Percentiles rank a stretch among this genome's conserved stretches.
Evolutionary conservation across 2,113 vertebrate species (phyloP).

Genomic region (Tragulus kanchil): DNA sequence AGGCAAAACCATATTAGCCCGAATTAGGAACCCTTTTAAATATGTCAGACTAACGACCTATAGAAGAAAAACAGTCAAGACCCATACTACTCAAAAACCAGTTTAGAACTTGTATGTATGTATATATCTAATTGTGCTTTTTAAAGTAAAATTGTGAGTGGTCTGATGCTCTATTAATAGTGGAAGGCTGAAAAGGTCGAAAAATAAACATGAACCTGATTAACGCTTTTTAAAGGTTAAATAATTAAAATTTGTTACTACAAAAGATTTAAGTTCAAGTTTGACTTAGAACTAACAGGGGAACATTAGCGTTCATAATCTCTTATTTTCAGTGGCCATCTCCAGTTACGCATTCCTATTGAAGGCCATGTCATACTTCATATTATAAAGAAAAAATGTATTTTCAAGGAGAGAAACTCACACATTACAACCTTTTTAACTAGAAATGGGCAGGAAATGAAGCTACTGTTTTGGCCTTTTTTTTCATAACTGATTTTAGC

Average conservation of each 20-base stretch:
- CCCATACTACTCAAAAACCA: background rate
- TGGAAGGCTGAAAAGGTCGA: background rate
- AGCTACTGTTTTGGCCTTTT: conserved; percentile 29
- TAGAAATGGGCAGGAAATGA: conserved; percentile 27
- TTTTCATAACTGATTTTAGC: conserved; percentile 29
- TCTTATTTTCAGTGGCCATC: background rate
- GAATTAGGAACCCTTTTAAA: background rate
- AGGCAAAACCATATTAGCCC: background rate
- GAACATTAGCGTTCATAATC: background rate
- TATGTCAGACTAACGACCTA: background rate
- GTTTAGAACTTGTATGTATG: background rate
- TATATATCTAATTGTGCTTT: conserved; percentile 5
- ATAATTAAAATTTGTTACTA: conserved; percentile 36
- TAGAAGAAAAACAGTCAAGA: background rate
- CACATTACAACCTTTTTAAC: background rate
- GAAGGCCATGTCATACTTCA: background rate
- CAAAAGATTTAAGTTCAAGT: conserved; percentile 11
- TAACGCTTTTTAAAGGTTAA: background rate
- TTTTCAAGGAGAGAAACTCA: conserved; percentile 26
- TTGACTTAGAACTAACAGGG: background rate
- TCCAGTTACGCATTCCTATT: background rate
- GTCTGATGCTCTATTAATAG: background rate
- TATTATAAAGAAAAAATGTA: conserved; percentile 14
- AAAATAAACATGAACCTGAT: conserved; percentile 21
- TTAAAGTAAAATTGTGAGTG: background rate